These are phyloP conservation scores for Nemotelus pantherinus DNA, from an alignment of 2,888 invertebrate genomes.

Conservation along the genomic window DNA sequence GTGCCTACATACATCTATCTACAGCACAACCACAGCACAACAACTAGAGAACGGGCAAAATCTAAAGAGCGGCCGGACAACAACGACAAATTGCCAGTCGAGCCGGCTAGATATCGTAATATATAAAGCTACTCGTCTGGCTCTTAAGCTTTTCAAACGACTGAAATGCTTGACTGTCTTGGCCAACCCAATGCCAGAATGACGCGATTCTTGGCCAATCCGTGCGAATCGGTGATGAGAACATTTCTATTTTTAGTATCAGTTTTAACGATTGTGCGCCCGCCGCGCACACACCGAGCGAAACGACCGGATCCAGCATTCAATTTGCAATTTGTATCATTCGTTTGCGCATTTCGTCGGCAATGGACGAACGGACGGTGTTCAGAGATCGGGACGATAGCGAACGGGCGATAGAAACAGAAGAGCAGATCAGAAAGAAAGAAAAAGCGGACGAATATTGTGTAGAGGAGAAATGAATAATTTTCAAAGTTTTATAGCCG, in stretches of 20 bases:
- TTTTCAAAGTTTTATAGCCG: conserved; percentile 24
- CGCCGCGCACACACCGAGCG: conserved; percentile 27
- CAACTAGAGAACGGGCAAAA: too few species aligned
- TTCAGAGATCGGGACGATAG: too few species aligned
- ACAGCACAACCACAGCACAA: too few species aligned
- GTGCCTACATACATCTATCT: too few species aligned
- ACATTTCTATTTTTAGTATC: conserved; percentile 41
- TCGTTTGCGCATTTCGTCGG: background rate
- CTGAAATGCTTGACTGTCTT: conserved; percentile 27
- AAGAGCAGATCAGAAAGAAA: too few species aligned
- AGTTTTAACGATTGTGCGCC: conserved; percentile 29
- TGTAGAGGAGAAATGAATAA: background rate
- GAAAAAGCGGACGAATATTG: background rate
- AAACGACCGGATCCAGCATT: conserved; percentile 1
- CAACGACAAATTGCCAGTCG: too few species aligned
- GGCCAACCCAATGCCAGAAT: conserved; percentile 27
- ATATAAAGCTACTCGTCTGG: conserved; percentile 13
- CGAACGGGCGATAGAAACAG: too few species aligned
- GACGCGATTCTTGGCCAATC: conserved; percentile 35
- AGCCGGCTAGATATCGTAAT: background rate
- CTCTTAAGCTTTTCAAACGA: conserved; percentile 38
- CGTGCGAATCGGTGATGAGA: conserved; percentile 25
- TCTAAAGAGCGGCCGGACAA: too few species aligned
- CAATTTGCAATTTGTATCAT: conserved; percentile 24
- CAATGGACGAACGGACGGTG: background rate